phyloP scores from a whole-genome alignment of 2,797 vertebrate genomes.

The Liasis olivaceus region DNA sequence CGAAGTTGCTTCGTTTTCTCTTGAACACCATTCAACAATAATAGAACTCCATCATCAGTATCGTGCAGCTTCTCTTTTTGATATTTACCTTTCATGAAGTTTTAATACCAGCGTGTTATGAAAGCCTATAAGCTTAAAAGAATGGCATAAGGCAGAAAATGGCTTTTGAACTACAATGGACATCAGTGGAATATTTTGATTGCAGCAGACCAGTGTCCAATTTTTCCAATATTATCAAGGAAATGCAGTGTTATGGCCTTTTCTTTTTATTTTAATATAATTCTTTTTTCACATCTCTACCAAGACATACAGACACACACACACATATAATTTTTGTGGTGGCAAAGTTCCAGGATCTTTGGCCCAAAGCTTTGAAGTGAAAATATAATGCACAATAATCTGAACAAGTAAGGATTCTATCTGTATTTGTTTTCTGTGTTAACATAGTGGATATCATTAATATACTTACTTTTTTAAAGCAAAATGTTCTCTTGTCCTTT shows the following conservation, averaged over 20 bases:
- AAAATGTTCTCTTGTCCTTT: constrained; percentile 1
- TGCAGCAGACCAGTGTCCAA: constrained; percentile 2
- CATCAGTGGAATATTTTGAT: constrained; percentile 36
- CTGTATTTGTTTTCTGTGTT: not conserved
- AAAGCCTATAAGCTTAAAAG: constrained; percentile 41
- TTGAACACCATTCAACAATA: constrained; percentile 9
- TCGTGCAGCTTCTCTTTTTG: constrained; percentile 23
- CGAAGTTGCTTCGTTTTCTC: constrained; percentile 9
- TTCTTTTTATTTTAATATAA: constrained; percentile 36
- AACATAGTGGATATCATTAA: not conserved
- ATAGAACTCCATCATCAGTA: constrained; percentile 12
- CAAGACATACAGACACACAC: constrained; percentile 10
- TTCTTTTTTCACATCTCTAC: constrained; percentile 21
- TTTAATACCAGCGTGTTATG: not conserved
- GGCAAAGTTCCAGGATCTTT: constrained; percentile 17
- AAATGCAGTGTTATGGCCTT: not conserved
- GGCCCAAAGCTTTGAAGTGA: not conserved
- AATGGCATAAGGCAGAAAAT: constrained; percentile 32
- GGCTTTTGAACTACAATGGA: constrained; percentile 32
- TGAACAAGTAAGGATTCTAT: not conserved
- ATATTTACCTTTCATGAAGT: constrained; percentile 39
- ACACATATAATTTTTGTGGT: not conserved
- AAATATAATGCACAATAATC: not conserved
- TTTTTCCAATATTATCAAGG: constrained; percentile 16
- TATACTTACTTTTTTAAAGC: constrained; percentile 5